A percentile compares a stretch with the other conserved stretches of the same genome.
phyloP scores from a whole-genome alignment of 2,113 vertebrate genomes.

The Cheirogaleus medius region DNA sequence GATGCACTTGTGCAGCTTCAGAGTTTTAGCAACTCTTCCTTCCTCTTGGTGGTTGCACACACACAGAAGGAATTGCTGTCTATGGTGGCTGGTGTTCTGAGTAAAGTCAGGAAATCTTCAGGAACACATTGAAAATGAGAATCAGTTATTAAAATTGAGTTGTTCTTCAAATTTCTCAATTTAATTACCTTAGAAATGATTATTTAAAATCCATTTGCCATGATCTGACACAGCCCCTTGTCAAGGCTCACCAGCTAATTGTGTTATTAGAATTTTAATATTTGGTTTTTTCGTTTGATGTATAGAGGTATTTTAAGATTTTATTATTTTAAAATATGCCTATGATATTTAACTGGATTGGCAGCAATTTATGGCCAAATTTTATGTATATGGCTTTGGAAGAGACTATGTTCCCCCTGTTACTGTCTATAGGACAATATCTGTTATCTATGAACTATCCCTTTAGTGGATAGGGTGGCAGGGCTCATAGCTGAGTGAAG shows the following conservation, averaged over 20 bases:
- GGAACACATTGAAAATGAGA: not conserved
- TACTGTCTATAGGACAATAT: not conserved
- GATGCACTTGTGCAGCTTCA: not conserved
- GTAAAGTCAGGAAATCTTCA: not conserved
- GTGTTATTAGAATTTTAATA: not conserved
- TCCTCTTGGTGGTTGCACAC: not conserved
- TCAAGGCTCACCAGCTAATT: not conserved
- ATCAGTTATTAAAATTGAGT: not conserved
- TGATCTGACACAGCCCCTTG: not conserved
- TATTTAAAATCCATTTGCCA: not conserved
- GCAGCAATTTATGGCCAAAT: not conserved
- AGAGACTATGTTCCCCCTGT: not conserved
- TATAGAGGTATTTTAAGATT: not conserved
- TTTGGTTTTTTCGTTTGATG: not conserved
- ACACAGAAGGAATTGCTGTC: not conserved
- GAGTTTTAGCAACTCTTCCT: constrained; percentile 5
- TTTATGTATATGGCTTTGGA: not conserved
- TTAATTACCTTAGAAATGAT: not conserved
- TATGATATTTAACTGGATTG: not conserved
- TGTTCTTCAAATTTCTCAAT: not conserved
- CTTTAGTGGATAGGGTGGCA: not conserved
- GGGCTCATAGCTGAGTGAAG: not conserved
- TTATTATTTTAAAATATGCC: not conserved
- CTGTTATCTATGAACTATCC: not conserved
- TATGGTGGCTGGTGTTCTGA: rapidly evolving